Evolutionary conservation across 2,797 vertebrate genomes (phyloP).

Genomic region (Takifugu rubripes): DNA sequence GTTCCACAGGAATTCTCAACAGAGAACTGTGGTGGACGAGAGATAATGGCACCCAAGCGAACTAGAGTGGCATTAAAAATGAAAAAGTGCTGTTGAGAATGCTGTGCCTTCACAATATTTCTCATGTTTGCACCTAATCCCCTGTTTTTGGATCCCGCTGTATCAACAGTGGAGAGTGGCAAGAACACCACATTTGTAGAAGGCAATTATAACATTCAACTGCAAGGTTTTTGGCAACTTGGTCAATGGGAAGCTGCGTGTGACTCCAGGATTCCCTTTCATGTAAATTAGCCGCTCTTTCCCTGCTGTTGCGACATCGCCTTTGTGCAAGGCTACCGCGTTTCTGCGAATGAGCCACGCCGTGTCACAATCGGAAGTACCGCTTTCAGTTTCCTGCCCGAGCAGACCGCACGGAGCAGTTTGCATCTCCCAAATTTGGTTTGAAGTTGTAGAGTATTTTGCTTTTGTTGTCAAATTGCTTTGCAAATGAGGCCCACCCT

Average conservation of each 20-base stretch:
- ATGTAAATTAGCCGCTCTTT: constrained; percentile 62
- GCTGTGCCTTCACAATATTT: constrained; percentile 8
- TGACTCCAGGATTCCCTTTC: constrained; percentile 52
- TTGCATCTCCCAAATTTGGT: constrained; percentile 58
- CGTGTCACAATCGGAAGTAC: constrained; percentile 45
- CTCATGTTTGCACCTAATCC: background rate
- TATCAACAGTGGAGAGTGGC: constrained; percentile 29
- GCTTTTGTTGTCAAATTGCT: constrained; percentile 71
- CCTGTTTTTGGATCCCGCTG: constrained; percentile 4
- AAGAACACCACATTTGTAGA: constrained; percentile 35
- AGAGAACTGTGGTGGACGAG: too few relatives aligned
- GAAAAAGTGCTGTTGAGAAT: too few relatives aligned
- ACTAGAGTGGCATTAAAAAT: background rate
- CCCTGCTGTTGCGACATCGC: constrained; percentile 66
- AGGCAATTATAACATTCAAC: constrained; percentile 66
- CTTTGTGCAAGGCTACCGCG: constrained; percentile 52
- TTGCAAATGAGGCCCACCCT: constrained; percentile 71
- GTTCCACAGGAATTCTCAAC: too few relatives aligned
- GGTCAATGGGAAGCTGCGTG: constrained; percentile 65
- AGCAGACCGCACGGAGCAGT: constrained; percentile 36
- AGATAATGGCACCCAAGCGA: too few relatives aligned
- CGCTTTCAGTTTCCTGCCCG: constrained; percentile 44
- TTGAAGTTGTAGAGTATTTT: constrained; percentile 67
- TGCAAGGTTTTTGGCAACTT: constrained; percentile 57
- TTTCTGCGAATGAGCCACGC: constrained; percentile 58